Evolutionary conservation across 2,888 invertebrate genomes (phyloP).

Genomic region (Drosophila anomalata): DNA sequence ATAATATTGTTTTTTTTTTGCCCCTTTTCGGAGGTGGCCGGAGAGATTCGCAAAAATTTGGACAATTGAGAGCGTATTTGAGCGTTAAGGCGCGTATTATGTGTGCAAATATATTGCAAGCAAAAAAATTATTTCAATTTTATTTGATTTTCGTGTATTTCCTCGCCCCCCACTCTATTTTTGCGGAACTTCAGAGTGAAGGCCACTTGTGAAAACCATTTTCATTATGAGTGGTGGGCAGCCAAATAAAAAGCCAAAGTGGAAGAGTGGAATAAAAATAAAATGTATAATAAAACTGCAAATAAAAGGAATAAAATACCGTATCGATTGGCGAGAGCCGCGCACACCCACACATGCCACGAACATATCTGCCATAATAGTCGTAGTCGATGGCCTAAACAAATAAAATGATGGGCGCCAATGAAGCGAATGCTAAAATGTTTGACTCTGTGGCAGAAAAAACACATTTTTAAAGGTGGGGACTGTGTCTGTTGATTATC

Average conservation of each 20-base stretch:
- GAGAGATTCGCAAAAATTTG: conserved; percentile 59
- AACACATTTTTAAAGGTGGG: conserved; percentile 13
- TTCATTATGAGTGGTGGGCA: conserved; percentile 71
- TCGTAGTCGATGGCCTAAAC: conserved; percentile 75
- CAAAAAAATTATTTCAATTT: conserved; percentile 65
- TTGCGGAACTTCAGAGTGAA: conserved; percentile 33
- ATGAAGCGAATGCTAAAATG: conserved; percentile 71
- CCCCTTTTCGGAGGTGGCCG: not conserved
- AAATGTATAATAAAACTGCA: conserved; percentile 52
- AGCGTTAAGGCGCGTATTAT: conserved; percentile 80
- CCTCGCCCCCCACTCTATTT: conserved; percentile 9
- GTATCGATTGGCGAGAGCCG: conserved; percentile 66
- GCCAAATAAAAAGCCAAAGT: conserved; percentile 20
- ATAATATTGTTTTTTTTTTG: not conserved
- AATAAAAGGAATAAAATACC: conserved; percentile 55
- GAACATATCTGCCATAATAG: conserved; percentile 16
- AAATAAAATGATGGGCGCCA: conserved; percentile 79
- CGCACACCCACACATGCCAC: conserved; percentile 2
- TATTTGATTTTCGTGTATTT: conserved; percentile 53
- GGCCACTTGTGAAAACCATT: conserved; percentile 74
- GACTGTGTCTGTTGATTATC: conserved; percentile 32
- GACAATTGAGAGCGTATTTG: conserved; percentile 79
- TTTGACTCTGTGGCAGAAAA: conserved; percentile 39
- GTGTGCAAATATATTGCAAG: conserved; percentile 71
- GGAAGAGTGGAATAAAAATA: conserved; percentile 33